Evolutionary conservation across 1,140 invertebrate genomes (phyloP), one percentile per base, ranked within the genome.

Genomic region (Penaeus chinensis): DNA sequence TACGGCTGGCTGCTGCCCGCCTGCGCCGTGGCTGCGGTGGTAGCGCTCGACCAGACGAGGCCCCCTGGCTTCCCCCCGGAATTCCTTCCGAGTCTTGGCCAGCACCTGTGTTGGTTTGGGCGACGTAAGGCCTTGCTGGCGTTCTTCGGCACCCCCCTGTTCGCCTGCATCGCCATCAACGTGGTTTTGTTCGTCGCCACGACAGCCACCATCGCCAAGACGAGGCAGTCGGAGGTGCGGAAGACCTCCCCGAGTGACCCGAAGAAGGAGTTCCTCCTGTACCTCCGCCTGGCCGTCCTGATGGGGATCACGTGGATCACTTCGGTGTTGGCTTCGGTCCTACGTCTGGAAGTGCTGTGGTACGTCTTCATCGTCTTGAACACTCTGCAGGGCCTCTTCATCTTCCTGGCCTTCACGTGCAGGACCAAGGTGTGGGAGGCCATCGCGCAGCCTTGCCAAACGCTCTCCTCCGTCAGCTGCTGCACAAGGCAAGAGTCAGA

Each of bases 341-440:
- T 93, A 0, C 92, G 93, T 80, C 88, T 92, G 37, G 89, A 91
- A 37, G 91, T 91, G 20, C 89, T 94, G 8, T 91, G 91, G 91
- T 94, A 94, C 88, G 89, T 93, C 20, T 94, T 94, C 90, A 92
- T 94, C 4, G 89, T 93, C 3, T 90, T 94, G 20, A 94, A 94
- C 90, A 93, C 93, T 16, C 91, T 94, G 13, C 94, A 94, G 91
- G 94, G 94, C 5, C 88, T 94, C n/a, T 94, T 94, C 90, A 94
- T 94, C 65, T 94, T 94, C 88, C 87, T 94, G 3, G 93, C 93
- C 0, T 94, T 94, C 91, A 93, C 94, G 11, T 94, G 93, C 88
- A 93, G 27, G 20, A 76, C 13, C n/a, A 74, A 69, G 54, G 77
- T 85, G 22, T 65, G 81, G 78, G 16, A 60, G 78, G 78, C 78